A percentile compares a stretch with the other conserved stretches of the same genome.
These are phyloP conservation scores for Tiliacea aurago DNA, from an alignment of 2,888 invertebrate species.

Conservation along the genomic window DNA sequence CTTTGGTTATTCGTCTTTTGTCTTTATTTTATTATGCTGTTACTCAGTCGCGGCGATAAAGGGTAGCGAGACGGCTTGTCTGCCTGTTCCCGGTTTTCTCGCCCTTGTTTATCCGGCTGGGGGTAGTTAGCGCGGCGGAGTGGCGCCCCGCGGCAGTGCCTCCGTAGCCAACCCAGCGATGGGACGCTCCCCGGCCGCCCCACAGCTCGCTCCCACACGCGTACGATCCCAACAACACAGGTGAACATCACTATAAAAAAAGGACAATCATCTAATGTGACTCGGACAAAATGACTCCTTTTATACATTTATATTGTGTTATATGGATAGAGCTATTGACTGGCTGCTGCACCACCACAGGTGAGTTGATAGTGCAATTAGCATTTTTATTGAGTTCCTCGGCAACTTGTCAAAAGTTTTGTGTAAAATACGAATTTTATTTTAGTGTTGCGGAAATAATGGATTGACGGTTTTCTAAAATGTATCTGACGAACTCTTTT, in stretches of 20 bases:
- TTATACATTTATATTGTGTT: slow-evolving; percentile 89
- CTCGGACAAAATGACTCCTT: slow-evolving; percentile 86
- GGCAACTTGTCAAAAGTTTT: slow-evolving; percentile 80
- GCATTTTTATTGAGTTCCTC: slow-evolving; percentile 84
- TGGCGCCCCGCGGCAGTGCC: slow-evolving; percentile 86
- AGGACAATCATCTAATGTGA: slow-evolving; percentile 75
- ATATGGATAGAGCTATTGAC: slow-evolving; percentile 86
- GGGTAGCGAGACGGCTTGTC: slow-evolving; percentile 90
- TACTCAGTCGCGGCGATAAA: slow-evolving; percentile 82
- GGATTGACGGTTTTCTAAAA: slow-evolving; percentile 24
- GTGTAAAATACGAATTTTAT: slow-evolving; percentile 68
- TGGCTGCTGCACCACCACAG: slow-evolving; percentile 85
- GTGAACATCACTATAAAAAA: slow-evolving; percentile 77
- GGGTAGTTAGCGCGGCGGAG: slow-evolving; percentile 83
- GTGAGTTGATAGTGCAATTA: slow-evolving; percentile 85
- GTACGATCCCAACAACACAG: slow-evolving; percentile 76
- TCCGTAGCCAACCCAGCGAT: slow-evolving; percentile 82
- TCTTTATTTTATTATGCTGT: slow-evolving; percentile 86
- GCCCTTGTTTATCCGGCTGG: slow-evolving; percentile 88
- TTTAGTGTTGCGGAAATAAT: slow-evolving; percentile 61
- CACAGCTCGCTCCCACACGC: slow-evolving; percentile 71
- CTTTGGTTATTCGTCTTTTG: slow-evolving; percentile 84
- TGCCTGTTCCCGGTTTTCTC: slow-evolving; percentile 88
- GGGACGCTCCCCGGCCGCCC: slow-evolving; percentile 83
- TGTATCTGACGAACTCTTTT: slow-evolving; percentile 10